Evolutionary conservation across 1,140 invertebrate genomes (phyloP).

Genomic region (Diorhabda elongata): DNA sequence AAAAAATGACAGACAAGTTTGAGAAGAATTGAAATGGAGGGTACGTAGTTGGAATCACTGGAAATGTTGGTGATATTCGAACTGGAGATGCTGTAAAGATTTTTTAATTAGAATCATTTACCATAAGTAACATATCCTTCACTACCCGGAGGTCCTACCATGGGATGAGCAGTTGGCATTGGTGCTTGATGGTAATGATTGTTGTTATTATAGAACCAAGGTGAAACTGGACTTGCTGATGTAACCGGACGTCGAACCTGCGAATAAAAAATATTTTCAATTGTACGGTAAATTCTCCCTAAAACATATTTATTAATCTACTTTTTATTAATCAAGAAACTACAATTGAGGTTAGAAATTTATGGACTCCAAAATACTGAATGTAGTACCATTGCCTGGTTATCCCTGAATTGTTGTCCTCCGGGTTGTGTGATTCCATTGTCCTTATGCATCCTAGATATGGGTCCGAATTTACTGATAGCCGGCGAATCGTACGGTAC

Average conservation of each 20-base stretch:
- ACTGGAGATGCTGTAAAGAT: no score
- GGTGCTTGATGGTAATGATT: conserved; percentile 27
- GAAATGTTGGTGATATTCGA: no score
- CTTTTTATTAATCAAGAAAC: no score
- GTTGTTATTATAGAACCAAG: conserved; percentile 51
- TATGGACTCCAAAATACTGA: no score
- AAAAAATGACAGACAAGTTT: no score
- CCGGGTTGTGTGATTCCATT: conserved; percentile 34
- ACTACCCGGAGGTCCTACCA: conserved; percentile 27
- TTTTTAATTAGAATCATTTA: conserved; percentile 4
- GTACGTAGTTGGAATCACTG: no score
- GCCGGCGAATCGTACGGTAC: conserved; percentile 70
- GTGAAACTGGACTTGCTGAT: conserved; percentile 53
- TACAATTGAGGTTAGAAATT: no score
- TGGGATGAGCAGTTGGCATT: conserved; percentile 28
- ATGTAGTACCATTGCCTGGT: conserved; percentile 41
- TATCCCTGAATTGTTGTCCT: conserved; percentile 35
- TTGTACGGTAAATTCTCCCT: not conserved
- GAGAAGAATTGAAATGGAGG: no score
- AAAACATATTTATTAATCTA: no score
- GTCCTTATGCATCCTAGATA: conserved; percentile 64
- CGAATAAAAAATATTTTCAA: conserved; percentile 16
- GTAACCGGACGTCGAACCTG: conserved; percentile 50
- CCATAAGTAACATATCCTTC: conserved; percentile 28
- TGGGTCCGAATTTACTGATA: conserved; percentile 74